Conservation (phyloP, 2,888 invertebrate genomes). For the Leptodirus hochenwartii region DNA sequence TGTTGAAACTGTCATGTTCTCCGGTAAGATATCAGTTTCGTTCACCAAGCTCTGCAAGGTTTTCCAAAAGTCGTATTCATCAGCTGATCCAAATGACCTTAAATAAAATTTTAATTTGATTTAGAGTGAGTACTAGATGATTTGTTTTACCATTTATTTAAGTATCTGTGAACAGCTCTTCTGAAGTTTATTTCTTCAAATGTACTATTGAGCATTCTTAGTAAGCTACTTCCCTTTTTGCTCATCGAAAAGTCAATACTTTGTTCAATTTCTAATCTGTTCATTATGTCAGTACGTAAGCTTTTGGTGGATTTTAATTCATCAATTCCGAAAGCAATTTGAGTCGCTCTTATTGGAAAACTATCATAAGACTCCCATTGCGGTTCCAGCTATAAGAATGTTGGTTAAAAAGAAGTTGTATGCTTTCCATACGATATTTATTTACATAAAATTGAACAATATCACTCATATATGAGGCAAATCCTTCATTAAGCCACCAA, state of each 20-base stretch:
- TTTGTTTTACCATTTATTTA: constrained; percentile 34
- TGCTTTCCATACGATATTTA: constrained; percentile 22
- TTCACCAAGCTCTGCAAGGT: constrained; percentile 31
- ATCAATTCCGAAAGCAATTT: constrained; percentile 34
- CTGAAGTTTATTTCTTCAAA: constrained; percentile 33
- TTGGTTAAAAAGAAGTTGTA: no score
- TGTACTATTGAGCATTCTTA: constrained; percentile 40
- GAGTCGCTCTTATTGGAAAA: constrained; percentile 32
- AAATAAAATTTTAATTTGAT: constrained; percentile 7
- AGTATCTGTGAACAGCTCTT: constrained; percentile 32
- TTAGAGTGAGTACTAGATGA: background rate
- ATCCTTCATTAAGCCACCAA: constrained; percentile 56
- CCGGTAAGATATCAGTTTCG: constrained; percentile 15
- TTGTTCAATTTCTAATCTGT: constrained; percentile 37
- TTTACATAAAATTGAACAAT: constrained; percentile 32
- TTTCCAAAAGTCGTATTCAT: constrained; percentile 47
- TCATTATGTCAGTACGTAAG: constrained; percentile 31
- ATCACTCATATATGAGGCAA: constrained; percentile 44
- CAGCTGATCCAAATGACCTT: constrained; percentile 40
- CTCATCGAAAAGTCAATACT: constrained; percentile 32
- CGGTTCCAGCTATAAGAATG: constrained; percentile 31
- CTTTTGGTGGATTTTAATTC: constrained; percentile 36
- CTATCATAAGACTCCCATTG: constrained; percentile 36
- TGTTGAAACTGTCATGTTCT: constrained; percentile 32
- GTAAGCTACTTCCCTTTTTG: constrained; percentile 32